These are phyloP conservation scores for Sciurus niger DNA, from an alignment of 2,113 vertebrate genomes.

Conservation along the genomic window DNA sequence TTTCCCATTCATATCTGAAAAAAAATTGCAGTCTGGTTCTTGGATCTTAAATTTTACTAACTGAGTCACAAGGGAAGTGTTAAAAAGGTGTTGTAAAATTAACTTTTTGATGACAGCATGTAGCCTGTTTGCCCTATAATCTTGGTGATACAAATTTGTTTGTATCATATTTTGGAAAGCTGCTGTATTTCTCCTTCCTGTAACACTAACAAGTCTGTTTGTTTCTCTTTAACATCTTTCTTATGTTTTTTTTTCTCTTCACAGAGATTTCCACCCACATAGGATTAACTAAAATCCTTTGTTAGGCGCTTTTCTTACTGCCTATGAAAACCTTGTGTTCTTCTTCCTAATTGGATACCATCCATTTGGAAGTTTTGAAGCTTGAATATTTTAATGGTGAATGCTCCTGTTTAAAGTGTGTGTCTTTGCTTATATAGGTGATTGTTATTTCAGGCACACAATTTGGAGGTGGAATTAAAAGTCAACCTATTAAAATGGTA, in stretches of 20 bases:
- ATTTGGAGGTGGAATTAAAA: constrained; percentile 46
- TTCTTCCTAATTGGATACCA: constrained; percentile 71
- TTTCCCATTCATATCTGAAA: neutral
- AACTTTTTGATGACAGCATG: neutral
- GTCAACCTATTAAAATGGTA: constrained; percentile 47
- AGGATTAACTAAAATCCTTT: constrained; percentile 72
- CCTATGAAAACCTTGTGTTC: constrained; percentile 42
- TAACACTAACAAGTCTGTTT: constrained; percentile 39
- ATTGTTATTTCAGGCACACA: constrained; percentile 55
- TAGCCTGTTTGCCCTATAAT: constrained; percentile 11
- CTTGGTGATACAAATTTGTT: neutral
- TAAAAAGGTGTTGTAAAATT: neutral
- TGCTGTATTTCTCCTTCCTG: neutral
- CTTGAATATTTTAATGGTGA: constrained; percentile 59
- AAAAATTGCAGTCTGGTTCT: neutral
- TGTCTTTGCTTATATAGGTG: constrained; percentile 54
- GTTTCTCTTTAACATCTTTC: constrained; percentile 59
- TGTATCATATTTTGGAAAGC: constrained; percentile 36
- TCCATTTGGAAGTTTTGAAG: constrained; percentile 66
- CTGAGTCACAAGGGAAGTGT: neutral
- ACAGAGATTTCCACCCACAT: constrained; percentile 68
- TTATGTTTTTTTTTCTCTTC: constrained; percentile 39
- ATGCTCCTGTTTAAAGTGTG: constrained; percentile 11
- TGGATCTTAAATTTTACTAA: constrained; percentile 13
- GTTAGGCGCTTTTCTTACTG: constrained; percentile 61